Evolutionary conservation across 2,888 invertebrate species (phyloP).

Genomic region (Emmelina monodactyla): DNA sequence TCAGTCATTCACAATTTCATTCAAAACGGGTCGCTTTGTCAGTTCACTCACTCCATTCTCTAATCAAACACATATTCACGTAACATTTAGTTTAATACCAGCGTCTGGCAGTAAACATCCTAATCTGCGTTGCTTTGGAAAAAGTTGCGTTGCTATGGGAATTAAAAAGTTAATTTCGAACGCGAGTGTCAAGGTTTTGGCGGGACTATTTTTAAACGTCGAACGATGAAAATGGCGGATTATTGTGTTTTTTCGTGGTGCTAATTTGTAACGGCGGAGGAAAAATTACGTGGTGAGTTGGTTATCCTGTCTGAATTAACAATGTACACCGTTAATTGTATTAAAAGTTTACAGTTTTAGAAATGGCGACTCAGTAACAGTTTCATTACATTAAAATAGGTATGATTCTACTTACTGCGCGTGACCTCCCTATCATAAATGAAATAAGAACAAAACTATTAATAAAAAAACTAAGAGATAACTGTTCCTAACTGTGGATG

Average conservation of each 20-base stretch:
- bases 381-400: too few relatives aligned
- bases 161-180: background rate
- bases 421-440: too few relatives aligned
- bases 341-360: too few relatives aligned
- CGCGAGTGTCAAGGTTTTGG: constrained; percentile 6
- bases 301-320: too few relatives aligned
- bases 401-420: too few relatives aligned
- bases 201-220: constrained; percentile 3
- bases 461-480: too few relatives aligned
- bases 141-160: background rate
- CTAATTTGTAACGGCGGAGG: background rate
- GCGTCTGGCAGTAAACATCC: background rate
- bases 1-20: constrained; percentile 47
- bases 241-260: constrained; percentile 3
- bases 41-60: constrained; percentile 11
- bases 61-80: background rate
- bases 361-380: too few relatives aligned
- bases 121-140: background rate
- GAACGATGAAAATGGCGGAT: constrained; percentile 7
- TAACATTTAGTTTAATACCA: background rate
- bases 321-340: too few relatives aligned
- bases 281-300: constrained; percentile 3
- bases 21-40: constrained; percentile 22
- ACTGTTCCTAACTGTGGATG: too few relatives aligned
- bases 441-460: too few relatives aligned